Conservation (phyloP, 2,113 vertebrate genomes). For the Notarius quadriscutis region DNA sequence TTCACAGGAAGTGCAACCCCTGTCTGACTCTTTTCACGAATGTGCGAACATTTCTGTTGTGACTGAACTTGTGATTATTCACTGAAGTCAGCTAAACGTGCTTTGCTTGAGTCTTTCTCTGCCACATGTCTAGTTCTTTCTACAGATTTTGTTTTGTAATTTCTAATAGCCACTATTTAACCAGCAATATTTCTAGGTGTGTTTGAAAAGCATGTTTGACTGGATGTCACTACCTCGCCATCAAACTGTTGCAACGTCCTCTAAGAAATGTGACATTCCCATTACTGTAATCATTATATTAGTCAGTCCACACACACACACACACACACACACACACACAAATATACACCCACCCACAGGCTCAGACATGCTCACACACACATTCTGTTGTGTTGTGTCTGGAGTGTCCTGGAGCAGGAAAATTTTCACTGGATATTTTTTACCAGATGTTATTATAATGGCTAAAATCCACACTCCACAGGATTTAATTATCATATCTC, state of each 20-base stretch:
- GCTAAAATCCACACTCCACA: neutral
- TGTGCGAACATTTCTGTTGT: neutral
- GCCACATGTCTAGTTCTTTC: neutral
- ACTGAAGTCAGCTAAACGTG: neutral
- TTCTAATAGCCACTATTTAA: neutral
- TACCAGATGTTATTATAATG: neutral
- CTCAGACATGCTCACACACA: neutral
- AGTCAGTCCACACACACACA: neutral
- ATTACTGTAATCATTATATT: constrained; percentile 7
- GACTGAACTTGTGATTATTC: neutral
- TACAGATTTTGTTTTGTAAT: neutral
- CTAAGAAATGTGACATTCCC: neutral
- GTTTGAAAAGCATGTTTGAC: neutral
- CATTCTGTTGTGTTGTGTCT: neutral
- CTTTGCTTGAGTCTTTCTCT: constrained; percentile 1
- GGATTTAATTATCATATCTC: constrained; percentile 55
- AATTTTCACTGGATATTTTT: neutral
- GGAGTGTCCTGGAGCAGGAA: neutral
- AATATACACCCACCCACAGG: neutral
- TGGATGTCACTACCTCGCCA: neutral
- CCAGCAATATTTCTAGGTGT: neutral
- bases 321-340: constrained; percentile 3
- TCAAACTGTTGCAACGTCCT: neutral
- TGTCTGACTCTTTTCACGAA: neutral
- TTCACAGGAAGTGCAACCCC: neutral